Base-by-base conservation (phyloP, 2,888 invertebrate genomes). In the Laothoe populi region DNA sequence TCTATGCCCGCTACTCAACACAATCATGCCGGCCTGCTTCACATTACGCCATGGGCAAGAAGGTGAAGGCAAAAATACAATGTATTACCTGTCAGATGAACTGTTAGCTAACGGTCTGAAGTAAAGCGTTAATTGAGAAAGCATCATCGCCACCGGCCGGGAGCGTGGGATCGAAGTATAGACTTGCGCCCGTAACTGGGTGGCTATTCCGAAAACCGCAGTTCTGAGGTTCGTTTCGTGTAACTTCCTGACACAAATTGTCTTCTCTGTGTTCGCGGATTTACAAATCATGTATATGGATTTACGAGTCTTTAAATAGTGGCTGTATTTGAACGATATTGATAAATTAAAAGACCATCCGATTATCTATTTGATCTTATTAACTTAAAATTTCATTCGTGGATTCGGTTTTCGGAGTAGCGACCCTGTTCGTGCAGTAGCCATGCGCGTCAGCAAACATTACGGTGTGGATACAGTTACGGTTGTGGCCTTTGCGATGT, bases 81-180 rank as follows among this genome's bases (percentile, higher is more conserved):
- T 4, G 21, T 46, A 24, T 24, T 46, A 24, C 11, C 35, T 35
- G 35, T 53, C 53, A 53, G 53, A 19, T 8, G 11, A 35, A 53
- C 53, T 53, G 53, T 35, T 53, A 35, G 31, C 35, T 53, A 53
- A 53, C 19, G 45, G 59, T 59, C 45, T 59, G 42, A 59, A 45
- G 19, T 63, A 67, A 70, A 74, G 73, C 79, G 82, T 77, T 84
- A 82, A 82, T 82, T 86, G 77, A 81, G 81, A 83, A 86, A 75
- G 75, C 71, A 71, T 67, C 57, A 24, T 60, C 67, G 67, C 69
- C 70, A 68, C 70, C 64, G 63, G 59, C 60, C 45, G 66, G 69
- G 66, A 69, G 69, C 78, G 74, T 78, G 76, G 73, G 79, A 79
- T 69, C 69, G 71, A 16, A 13, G 49, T 49, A 8, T 19, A 66